Evolutionary conservation across 2,113 vertebrate species (phyloP), one percentile per base, ranked within the genome.

Genomic region (Rousettus leschenaultii): DNA sequence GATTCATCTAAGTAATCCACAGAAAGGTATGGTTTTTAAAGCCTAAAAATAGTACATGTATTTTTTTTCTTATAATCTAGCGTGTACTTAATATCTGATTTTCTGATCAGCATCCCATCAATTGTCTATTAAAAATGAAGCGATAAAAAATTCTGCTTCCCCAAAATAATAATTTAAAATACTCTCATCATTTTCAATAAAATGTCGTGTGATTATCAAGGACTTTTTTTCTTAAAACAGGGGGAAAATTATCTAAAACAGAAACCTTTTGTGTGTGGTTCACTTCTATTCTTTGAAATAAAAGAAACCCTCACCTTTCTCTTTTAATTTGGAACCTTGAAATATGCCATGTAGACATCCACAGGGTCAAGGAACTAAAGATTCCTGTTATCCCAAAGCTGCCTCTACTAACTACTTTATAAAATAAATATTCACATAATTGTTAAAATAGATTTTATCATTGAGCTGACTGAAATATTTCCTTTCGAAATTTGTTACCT

Each of bases 261-360:
- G 59, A 92, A 83, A 7, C 6, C 61, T 86, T 93, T 38, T 51
- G 48, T 51, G 73, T 83, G 21, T 55, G 30, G 35, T 80, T 79
- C 66, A 91, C 30, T 66, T 93, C 21, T 66, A 6, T 70, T 92
- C 43, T 87, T 82, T 94, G 38, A 82, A 97, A 66, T 79, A 53
- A 91, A 63, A 82, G 40, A 53, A 77, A 96, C 21, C 35, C 33
- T 8, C 38, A n/a, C n/a, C 22, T 77, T 75, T 71, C 28, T 61
- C 19, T 68, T 86, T 33, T 43, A n/a, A 68, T 63, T 26, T 86
- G 26, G 84, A 78, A 84, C 28, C 28, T 86, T 89, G 45, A 86
- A 80, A 73, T 74, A 77, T 30, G 0, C 35, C 14, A 57, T 33
- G 8, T 48, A 51, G 78, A 84, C 75, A 6, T 10, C 40, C 26